A percentile compares a stretch with the other conserved stretches of the same genome.
These are phyloP conservation scores for Lutjanus argentimaculatus DNA, from an alignment of 2,797 vertebrate genomes.

Conservation along the genomic window DNA sequence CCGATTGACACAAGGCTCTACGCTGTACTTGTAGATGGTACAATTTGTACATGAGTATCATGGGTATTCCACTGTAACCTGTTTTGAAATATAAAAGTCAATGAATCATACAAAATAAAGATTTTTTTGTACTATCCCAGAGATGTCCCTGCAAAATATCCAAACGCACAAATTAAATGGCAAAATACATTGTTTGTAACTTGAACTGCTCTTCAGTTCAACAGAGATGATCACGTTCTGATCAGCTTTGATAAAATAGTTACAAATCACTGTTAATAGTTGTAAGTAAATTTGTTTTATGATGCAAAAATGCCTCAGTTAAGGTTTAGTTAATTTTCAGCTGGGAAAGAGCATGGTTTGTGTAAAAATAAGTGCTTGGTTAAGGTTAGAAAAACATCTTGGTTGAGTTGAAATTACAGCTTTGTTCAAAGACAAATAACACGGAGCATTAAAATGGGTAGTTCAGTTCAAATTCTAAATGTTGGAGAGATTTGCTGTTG, in stretches of 20 bases:
- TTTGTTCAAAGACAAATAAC: too few species aligned
- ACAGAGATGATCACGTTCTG: neutral
- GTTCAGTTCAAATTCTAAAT: too few species aligned
- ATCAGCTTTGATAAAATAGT: neutral
- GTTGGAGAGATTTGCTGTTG: too few species aligned
- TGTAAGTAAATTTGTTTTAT: neutral
- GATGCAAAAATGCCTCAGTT: neutral
- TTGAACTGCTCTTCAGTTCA: too few species aligned
- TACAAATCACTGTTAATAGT: neutral
- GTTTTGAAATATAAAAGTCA: neutral
- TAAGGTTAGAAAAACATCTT: neutral
- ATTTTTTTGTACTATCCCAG: too few species aligned
- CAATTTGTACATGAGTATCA: neutral
- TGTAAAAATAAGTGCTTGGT: neutral
- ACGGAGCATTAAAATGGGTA: too few species aligned
- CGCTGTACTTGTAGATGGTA: neutral
- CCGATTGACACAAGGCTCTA: neutral
- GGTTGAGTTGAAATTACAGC: too few species aligned
- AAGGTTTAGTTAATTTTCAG: neutral
- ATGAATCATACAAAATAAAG: neutral
- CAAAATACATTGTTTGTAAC: neutral
- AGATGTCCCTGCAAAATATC: neutral
- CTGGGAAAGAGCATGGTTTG: neutral
- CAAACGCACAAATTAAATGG: neutral
- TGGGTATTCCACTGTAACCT: neutral